These are phyloP conservation scores for Diplazon laetatorius DNA, from an alignment of 2,888 invertebrate genomes.

Conservation along the genomic window DNA sequence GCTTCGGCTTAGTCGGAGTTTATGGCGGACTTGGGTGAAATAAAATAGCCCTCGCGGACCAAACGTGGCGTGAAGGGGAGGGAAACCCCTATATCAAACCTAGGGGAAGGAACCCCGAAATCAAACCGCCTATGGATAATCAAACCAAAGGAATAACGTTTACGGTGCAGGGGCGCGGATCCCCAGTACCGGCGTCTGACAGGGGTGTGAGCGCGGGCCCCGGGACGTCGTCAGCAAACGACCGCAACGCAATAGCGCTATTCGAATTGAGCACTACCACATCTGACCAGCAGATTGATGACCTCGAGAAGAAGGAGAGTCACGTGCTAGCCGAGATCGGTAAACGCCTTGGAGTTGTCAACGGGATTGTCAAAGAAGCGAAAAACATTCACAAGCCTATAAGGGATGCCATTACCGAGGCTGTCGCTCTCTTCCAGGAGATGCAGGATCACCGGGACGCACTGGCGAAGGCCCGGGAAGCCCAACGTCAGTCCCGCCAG, in stretches of 20 bases:
- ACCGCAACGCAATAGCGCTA: neutral
- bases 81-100: too few relatives aligned
- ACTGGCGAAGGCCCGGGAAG: too few relatives aligned
- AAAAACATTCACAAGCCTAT: slow-evolving; percentile 27
- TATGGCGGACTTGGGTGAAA: too few relatives aligned
- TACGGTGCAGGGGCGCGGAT: neutral
- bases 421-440: too few relatives aligned
- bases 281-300: neutral
- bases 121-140: neutral
- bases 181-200: neutral
- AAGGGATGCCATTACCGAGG: slow-evolving; percentile 17
- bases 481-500: too few relatives aligned
- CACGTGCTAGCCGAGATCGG: neutral
- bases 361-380: slow-evolving; percentile 8
- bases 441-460: too few relatives aligned
- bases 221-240: neutral
- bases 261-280: neutral
- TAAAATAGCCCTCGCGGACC: slow-evolving; percentile 21
- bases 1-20: too few relatives aligned
- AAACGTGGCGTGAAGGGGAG: too few relatives aligned
- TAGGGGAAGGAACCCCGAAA: slow-evolving; percentile 10
- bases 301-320: slow-evolving; percentile 11
- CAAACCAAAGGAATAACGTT: neutral
- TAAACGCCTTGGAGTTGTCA: slow-evolving; percentile 14
- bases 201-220: neutral